Percentiles rank a stretch among this genome's conserved stretches.
These are phyloP conservation scores for Drosophila tropicalis DNA, from an alignment of 1,140 invertebrate genomes.

Conservation along the genomic window DNA sequence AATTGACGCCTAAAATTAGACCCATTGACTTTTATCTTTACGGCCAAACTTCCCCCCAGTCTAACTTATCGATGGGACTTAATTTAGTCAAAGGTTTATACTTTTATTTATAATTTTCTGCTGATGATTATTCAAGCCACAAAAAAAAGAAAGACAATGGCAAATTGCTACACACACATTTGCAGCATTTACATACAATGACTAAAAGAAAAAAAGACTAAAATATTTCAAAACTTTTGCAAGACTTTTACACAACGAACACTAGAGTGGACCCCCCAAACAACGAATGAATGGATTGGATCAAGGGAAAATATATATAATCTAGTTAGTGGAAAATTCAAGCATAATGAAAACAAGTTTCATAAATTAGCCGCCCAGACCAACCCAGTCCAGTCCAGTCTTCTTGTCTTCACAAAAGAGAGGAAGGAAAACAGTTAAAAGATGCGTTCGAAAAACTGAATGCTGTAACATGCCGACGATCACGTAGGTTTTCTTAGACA, in stretches of 20 bases:
- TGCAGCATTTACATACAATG: constrained; percentile 66
- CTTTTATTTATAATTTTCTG: constrained; percentile 6
- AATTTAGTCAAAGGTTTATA: constrained; percentile 34
- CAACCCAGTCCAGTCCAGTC: not conserved
- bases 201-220: constrained; percentile 31
- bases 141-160: constrained; percentile 48
- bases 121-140: constrained; percentile 26
- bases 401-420: not conserved
- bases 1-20: constrained; percentile 14
- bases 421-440: not conserved
- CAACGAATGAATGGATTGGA: constrained; percentile 17
- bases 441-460: constrained; percentile 25
- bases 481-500: not conserved
- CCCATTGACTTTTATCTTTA: constrained; percentile 34
- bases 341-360: constrained; percentile 63
- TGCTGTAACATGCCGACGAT: constrained; percentile 2
- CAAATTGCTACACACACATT: constrained; percentile 37
- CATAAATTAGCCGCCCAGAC: constrained; percentile 41
- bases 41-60: too few species aligned
- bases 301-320: constrained; percentile 38
- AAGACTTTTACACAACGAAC: constrained; percentile 45
- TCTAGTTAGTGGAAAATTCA: constrained; percentile 48
- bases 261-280: constrained; percentile 46
- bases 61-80: constrained; percentile 50
- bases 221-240: constrained; percentile 70